Percentiles rank a stretch among this genome's conserved stretches.
Evolutionary conservation across 1,140 invertebrate species (phyloP).

Genomic region (Bombus consobrinus): DNA sequence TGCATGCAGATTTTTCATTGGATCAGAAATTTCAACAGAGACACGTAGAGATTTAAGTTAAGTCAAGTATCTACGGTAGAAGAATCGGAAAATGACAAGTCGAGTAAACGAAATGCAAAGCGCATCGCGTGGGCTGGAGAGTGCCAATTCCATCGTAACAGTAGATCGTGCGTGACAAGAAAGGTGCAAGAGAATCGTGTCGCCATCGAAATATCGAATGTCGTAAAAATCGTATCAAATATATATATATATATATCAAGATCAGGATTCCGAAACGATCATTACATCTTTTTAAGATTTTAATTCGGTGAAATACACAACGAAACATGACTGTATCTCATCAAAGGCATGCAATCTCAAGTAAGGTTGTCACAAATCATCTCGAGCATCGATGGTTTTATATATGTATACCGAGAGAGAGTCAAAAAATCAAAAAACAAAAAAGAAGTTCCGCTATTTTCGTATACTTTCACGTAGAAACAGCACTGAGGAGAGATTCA

Average conservation of each 20-base stretch:
- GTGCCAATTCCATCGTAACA: constrained; percentile 37
- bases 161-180: constrained; percentile 53
- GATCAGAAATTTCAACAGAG: not conserved
- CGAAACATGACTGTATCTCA: constrained; percentile 35
- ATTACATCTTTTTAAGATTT: constrained; percentile 18
- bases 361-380: constrained; percentile 53
- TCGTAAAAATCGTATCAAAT: not conserved
- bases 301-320: constrained; percentile 16
- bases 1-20: constrained; percentile 27
- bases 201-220: constrained; percentile 30
- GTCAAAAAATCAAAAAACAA: not conserved
- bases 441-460: constrained; percentile 14
- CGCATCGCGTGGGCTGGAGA: constrained; percentile 43
- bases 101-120: constrained; percentile 55
- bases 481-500: constrained; percentile 29
- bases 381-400: constrained; percentile 27
- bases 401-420: not conserved
- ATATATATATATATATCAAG: constrained; percentile 12
- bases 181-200: constrained; percentile 52
- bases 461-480: constrained; percentile 25
- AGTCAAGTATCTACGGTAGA: constrained; percentile 15
- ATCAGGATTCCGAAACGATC: constrained; percentile 27
- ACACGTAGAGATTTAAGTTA: not conserved
- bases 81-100: constrained; percentile 11
- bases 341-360: constrained; percentile 65